Evolutionary conservation across 2,888 invertebrate species (phyloP), one percentile per base, ranked within the genome.

Genomic region (Epistrophe eligans): DNA sequence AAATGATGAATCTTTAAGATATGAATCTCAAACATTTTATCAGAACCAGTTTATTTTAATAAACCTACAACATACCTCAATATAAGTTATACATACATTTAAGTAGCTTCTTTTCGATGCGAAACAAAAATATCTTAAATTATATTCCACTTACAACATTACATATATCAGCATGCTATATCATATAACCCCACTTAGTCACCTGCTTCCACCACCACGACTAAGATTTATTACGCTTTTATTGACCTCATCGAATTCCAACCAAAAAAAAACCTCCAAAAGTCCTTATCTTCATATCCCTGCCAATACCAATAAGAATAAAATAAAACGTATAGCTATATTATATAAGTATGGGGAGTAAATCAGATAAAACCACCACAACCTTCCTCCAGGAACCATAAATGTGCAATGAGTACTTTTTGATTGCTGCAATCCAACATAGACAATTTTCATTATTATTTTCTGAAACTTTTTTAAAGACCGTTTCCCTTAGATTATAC

Each of bases 391-490:
- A 35, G 15, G 28, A 87, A 72, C 70, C 66, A 60, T 82, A 79
- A 76, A 87, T 55, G 58, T 66, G 58, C 74, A 87, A 79, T 82
- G 79, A 79, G 66, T 82, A 72, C 82, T 45, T 72, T 87, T 82
- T 66, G 79, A 76, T 79, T 76, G 71, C 79, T 71, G 71, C 71
- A 74, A 64, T 74, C 58, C 45, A 64, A 60, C 77, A 67, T 57
- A 62, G 52, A 58, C 62, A 57, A 52, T 70, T 55, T 62, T 71
- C 32, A 24, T 74, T 43, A 38, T 58, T 57, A 32, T 64, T 66
- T 60, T 72, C n/a, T n/a, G 7, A 7, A 55, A 71, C 6, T 66
- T 71, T 73, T 35, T 35, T 50, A 50, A 67, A 45, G 64, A 45
- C 62, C 38, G 15, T 43, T 24, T 62, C 19, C 62, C 15, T 62